Percentiles rank a stretch among this genome's conserved stretches.
phyloP scores from a whole-genome alignment of 2,888 invertebrate genomes.

The Pandemis corylana region DNA sequence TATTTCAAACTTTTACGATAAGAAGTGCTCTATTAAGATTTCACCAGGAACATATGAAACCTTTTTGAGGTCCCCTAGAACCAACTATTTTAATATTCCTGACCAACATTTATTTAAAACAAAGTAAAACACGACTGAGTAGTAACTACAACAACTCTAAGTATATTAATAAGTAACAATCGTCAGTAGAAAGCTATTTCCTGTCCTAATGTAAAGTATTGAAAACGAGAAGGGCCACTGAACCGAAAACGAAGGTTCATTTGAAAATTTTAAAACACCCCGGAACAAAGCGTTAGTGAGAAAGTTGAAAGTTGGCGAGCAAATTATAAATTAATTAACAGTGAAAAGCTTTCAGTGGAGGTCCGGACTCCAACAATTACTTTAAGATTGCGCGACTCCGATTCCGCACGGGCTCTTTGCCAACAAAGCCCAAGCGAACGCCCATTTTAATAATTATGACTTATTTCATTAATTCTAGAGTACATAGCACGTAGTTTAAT shows the following conservation, averaged over 20 bases:
- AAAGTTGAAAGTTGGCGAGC: slow-evolving; percentile 67
- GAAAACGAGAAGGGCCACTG: slow-evolving; percentile 32
- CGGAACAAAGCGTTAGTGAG: slow-evolving; percentile 50
- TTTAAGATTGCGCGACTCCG: slow-evolving; percentile 68
- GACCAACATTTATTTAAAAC: too few relatives aligned
- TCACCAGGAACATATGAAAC: too few relatives aligned
- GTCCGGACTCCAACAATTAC: slow-evolving; percentile 67
- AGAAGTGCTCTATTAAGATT: not conserved
- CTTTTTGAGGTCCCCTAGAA: too few relatives aligned
- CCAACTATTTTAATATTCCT: too few relatives aligned
- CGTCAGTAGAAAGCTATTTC: slow-evolving; percentile 25
- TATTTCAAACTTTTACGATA: not conserved
- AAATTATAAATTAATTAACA: slow-evolving; percentile 81
- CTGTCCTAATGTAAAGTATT: slow-evolving; percentile 26
- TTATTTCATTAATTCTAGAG: slow-evolving; percentile 62
- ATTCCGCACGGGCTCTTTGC: slow-evolving; percentile 68
- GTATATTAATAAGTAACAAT: not conserved
- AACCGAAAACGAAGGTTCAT: slow-evolving; percentile 43
- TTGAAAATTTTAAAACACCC: slow-evolving; percentile 53
- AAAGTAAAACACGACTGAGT: not conserved
- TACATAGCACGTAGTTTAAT: slow-evolving; percentile 47
- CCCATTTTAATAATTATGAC: slow-evolving; percentile 73
- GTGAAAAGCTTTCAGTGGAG: slow-evolving; percentile 60
- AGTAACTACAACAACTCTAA: not conserved
- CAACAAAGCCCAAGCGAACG: slow-evolving; percentile 61